Conservation (phyloP, 2,113 vertebrate genomes). For the Arenaria interpres region DNA sequence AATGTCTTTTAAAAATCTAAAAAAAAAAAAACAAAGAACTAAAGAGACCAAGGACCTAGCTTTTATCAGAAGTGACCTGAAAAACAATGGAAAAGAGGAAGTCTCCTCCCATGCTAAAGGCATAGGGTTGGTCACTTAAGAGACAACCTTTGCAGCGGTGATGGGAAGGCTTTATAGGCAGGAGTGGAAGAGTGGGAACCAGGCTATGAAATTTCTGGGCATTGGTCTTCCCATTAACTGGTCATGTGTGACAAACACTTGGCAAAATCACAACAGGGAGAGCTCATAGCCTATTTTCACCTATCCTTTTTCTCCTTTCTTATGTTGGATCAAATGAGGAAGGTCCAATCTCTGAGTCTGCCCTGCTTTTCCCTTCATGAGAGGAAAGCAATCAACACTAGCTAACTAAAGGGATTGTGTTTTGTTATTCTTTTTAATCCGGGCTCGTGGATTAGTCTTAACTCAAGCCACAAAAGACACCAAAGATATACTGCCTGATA, state of each 20-base stretch:
- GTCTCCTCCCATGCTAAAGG: neutral
- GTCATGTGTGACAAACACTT: neutral
- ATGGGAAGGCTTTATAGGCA: neutral
- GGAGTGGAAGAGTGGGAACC: neutral
- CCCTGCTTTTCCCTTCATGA: neutral
- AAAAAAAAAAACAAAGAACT: neutral
- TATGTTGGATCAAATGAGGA: neutral
- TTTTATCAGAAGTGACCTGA: neutral
- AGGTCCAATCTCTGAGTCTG: neutral
- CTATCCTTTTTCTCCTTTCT: neutral
- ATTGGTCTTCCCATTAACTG: neutral
- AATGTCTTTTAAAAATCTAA: neutral
- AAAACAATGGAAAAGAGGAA: neutral
- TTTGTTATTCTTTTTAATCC: neutral
- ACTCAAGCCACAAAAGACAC: neutral
- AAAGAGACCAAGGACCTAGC: neutral
- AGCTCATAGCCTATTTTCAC: neutral
- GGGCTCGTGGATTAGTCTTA: neutral
- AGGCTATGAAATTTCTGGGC: neutral
- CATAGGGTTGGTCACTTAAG: neutral
- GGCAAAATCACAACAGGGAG: neutral
- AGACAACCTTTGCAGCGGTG: neutral
- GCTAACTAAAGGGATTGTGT: neutral
- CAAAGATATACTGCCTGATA: neutral
- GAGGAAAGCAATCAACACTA: neutral